These are phyloP conservation scores for Thera britannica DNA, from an alignment of 2,888 invertebrate species.

Conservation along the genomic window DNA sequence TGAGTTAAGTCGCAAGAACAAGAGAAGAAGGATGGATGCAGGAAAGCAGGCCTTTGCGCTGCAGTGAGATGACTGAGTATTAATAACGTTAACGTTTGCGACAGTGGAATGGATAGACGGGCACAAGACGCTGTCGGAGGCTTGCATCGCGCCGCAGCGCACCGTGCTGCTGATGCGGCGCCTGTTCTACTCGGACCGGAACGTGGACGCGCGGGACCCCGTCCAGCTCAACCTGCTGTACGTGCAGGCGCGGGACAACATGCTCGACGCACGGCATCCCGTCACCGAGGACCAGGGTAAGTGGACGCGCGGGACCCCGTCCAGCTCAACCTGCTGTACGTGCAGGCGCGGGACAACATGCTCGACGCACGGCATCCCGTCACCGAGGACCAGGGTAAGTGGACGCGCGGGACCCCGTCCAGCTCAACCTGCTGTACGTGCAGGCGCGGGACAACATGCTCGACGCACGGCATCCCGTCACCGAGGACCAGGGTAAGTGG, in stretches of 20 bases:
- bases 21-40: too few species aligned
- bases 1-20: too few species aligned
- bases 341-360: slow-evolving; percentile 98
- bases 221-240: slow-evolving; percentile 98
- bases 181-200: slow-evolving; percentile 99
- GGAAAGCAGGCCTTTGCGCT: too few species aligned
- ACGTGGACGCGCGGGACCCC: slow-evolving; percentile 98
- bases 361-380: slow-evolving; percentile 98
- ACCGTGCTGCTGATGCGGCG: slow-evolving; percentile 96
- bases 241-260: slow-evolving; percentile 98
- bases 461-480: slow-evolving; percentile 97
- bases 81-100: not conserved
- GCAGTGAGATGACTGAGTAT: not conserved
- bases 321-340: slow-evolving; percentile 97
- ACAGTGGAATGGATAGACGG: slow-evolving; percentile 98
- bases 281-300: slow-evolving; percentile 94
- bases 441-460: slow-evolving; percentile 98
- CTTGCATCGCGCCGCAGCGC: slow-evolving; percentile 95
- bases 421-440: slow-evolving; percentile 97
- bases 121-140: slow-evolving; percentile 96
- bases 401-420: slow-evolving; percentile 98
- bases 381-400: slow-evolving; percentile 94
- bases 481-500: slow-evolving; percentile 94
- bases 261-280: slow-evolving; percentile 97
- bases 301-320: slow-evolving; percentile 98